Conservation (phyloP, 2,888 invertebrate species). For the Podabrus alpinus region DNA sequence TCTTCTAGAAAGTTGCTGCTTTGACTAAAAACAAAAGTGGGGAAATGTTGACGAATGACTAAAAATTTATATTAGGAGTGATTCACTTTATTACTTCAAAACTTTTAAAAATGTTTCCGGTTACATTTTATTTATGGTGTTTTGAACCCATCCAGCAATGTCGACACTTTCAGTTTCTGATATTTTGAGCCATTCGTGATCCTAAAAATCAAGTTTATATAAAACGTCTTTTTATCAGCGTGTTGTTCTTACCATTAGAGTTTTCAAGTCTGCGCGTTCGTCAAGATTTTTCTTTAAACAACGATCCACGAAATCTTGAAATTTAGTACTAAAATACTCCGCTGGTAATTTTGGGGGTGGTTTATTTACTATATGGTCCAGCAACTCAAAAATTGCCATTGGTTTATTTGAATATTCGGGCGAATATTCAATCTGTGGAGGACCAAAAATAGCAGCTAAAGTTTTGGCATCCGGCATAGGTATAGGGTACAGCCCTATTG, state of each 20-base stretch:
- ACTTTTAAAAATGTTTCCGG: no score
- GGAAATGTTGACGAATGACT: neutral
- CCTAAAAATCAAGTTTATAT: slow-evolving; percentile 60
- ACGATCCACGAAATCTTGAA: slow-evolving; percentile 94
- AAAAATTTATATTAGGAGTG: neutral
- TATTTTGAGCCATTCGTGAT: slow-evolving; percentile 88
- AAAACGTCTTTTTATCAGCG: no score
- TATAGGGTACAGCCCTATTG: slow-evolving; percentile 98
- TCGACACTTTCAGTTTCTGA: slow-evolving; percentile 87
- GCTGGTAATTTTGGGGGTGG: slow-evolving; percentile 94
- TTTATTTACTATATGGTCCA: slow-evolving; percentile 99
- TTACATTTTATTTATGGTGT: slow-evolving; percentile 74
- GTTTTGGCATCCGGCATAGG: slow-evolving; percentile 91
- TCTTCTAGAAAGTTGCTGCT: no score
- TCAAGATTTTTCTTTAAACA: slow-evolving; percentile 96
- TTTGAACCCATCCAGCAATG: slow-evolving; percentile 88
- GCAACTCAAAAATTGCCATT: slow-evolving; percentile 98
- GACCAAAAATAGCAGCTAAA: slow-evolving; percentile 80
- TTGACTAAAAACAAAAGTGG: neutral
- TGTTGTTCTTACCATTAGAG: slow-evolving; percentile 77
- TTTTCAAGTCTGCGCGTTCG: slow-evolving; percentile 94
- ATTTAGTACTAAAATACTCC: slow-evolving; percentile 87
- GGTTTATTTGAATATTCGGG: slow-evolving; percentile 77
- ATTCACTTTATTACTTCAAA: neutral
- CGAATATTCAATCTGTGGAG: slow-evolving; percentile 70